Evolutionary conservation across 2,888 invertebrate species (phyloP), one percentile per base, ranked within the genome.

Genomic region (Lasioglossum oenotherae): DNA sequence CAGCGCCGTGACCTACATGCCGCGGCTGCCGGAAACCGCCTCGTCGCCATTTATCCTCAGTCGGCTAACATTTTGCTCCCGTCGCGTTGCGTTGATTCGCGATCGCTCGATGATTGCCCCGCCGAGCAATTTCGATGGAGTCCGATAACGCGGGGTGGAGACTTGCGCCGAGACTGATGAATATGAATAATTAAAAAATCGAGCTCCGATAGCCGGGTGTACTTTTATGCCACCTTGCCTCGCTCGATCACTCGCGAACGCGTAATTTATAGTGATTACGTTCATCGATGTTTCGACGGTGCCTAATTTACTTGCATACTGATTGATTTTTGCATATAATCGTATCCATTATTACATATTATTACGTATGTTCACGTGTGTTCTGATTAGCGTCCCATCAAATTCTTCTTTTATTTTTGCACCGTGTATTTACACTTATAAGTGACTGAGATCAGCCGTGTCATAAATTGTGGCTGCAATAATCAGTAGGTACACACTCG

Each of bases 1-100:
- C 53, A n/a, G 77, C 23, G 69, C 74, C n/a, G 46, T 64, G 84
- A 84, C 84, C 84, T 74, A 84, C 77, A 82, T 84, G 75, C 71
- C 46, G 57, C 67, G 23, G 57, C 73, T 84, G 77, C 82, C 82
- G 84, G 84, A 84, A 84, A 84, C 76, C 74, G 69, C 82, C 46
- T 35, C 67, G 69, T 3, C 74, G 73, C 77, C 84, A 78, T 80
- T 81, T 77, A 72, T 78, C 46, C 82, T 49, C 41, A 10, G 31
- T 41, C 27, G 19, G 69, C n/a, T 31, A 46, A 75, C 74, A 64
- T 80, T 82, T 80, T 76, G 38, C 60, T 74, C 41, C 10, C 31
- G 67, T 23, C 44, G 53, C 71, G 71, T 71, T n/a, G 71, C 41
- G 71, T 71, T 12, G 67, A 35, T 19, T 35, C 67, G 67, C 67